These are phyloP conservation scores for Drosophila grimshawi DNA, from an alignment of 1,140 invertebrate species.

Conservation along the genomic window DNA sequence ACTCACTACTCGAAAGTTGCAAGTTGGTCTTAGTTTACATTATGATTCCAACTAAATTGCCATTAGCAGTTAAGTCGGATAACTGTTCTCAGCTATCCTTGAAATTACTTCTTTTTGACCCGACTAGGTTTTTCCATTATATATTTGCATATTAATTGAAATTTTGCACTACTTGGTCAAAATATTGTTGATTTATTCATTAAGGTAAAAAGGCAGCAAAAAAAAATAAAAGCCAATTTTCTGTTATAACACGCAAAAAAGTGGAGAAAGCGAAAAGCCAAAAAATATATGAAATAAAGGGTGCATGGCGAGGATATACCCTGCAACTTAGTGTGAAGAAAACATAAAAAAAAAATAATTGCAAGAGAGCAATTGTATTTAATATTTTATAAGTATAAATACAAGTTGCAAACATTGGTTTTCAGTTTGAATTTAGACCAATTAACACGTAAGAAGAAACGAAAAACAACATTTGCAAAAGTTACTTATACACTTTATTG, in stretches of 20 bases:
- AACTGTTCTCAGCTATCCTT: not conserved
- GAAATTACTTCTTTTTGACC: not conserved
- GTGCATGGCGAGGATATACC: not conserved
- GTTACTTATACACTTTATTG: not conserved
- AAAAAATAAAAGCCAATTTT: conserved; percentile 67
- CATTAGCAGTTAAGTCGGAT: not conserved
- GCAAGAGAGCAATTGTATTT: no score
- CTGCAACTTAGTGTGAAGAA: not conserved
- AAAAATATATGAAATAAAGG: conserved; percentile 3
- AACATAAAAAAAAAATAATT: not conserved
- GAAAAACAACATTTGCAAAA: not conserved
- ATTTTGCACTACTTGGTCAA: conserved; percentile 50
- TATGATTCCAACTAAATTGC: not conserved
- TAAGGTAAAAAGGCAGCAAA: conserved; percentile 18
- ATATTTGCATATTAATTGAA: conserved; percentile 72
- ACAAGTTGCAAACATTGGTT: not conserved
- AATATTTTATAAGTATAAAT: no score
- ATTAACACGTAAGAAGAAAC: not conserved
- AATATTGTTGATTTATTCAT: conserved; percentile 57
- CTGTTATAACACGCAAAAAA: conserved; percentile 1
- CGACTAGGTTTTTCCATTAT: not conserved
- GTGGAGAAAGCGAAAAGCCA: not conserved
- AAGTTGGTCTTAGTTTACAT: not conserved
- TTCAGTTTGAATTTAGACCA: not conserved
- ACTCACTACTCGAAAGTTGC: not conserved